Conservation (phyloP, 1,140 invertebrate species). For the Babylonia areolata region DNA sequence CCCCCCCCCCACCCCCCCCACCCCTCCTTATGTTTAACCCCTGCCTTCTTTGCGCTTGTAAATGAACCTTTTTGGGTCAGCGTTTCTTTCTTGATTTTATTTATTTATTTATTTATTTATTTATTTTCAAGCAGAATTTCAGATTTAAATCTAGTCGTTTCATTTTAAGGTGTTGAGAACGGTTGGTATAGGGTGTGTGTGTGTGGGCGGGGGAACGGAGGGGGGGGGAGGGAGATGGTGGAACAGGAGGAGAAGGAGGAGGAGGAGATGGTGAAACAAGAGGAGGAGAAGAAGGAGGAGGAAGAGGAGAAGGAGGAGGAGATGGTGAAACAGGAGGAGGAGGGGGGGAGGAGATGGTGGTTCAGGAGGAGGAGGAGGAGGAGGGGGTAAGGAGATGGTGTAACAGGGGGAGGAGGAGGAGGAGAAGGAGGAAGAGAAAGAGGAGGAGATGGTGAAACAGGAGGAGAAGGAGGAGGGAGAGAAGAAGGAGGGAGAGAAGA, state of each 20-base stretch:
- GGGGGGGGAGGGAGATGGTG: background rate
- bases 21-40: no score
- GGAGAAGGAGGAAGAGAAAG: background rate
- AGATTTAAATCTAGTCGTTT: no score
- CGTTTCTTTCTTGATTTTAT: no score
- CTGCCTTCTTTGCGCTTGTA: no score
- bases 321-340: background rate
- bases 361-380: background rate
- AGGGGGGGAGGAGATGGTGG: background rate
- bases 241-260: no score
- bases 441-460: background rate
- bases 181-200: background rate
- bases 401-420: background rate
- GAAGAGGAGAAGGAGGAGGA: background rate
- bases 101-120: no score
- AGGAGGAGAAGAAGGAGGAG: no score
- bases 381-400: background rate
- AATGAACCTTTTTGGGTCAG: no score
- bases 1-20: no score
- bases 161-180: background rate
- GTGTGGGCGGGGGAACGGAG: no score
- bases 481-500: background rate
- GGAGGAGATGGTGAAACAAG: no score
- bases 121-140: no score
- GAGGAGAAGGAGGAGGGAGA: background rate